A percentile compares a stretch with the other conserved stretches of the same genome.
Conservation (phyloP, 2,113 vertebrate genomes). For the Dromiciops gliroides region DNA sequence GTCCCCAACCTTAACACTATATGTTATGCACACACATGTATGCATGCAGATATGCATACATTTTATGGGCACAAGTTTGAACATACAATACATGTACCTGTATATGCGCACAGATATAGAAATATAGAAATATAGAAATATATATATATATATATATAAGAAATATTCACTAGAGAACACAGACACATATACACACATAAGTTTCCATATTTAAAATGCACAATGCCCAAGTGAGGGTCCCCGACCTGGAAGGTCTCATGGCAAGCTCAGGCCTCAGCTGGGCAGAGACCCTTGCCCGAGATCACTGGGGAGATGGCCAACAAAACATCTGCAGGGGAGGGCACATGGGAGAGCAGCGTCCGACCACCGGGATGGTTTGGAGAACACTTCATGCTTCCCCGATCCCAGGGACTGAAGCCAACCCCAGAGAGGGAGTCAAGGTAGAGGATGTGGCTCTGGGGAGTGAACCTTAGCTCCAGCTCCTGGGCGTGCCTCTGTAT, state of each 20-base stretch:
- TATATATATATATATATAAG: too few species aligned
- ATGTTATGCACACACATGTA: neutral
- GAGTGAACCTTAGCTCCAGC: too few species aligned
- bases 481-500: neutral
- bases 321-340: neutral
- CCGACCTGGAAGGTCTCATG: neutral
- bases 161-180: neutral
- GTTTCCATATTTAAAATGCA: neutral
- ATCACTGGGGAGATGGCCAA: neutral
- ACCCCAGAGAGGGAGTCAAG: neutral
- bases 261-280: neutral
- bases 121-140: too few species aligned
- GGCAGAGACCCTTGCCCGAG: neutral
- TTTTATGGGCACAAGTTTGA: neutral
- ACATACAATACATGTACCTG: neutral
- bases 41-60: rapidly evolving
- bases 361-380: neutral
- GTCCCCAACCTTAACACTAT: neutral
- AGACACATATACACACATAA: too few species aligned
- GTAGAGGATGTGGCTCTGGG: neutral
- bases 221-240: neutral
- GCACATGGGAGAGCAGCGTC: too few species aligned
- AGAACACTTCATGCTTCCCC: neutral
- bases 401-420: too few species aligned
- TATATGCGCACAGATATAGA: too few species aligned